phyloP scores from a whole-genome alignment of 2,797 vertebrate genomes.

The Melopsittacus undulatus region DNA sequence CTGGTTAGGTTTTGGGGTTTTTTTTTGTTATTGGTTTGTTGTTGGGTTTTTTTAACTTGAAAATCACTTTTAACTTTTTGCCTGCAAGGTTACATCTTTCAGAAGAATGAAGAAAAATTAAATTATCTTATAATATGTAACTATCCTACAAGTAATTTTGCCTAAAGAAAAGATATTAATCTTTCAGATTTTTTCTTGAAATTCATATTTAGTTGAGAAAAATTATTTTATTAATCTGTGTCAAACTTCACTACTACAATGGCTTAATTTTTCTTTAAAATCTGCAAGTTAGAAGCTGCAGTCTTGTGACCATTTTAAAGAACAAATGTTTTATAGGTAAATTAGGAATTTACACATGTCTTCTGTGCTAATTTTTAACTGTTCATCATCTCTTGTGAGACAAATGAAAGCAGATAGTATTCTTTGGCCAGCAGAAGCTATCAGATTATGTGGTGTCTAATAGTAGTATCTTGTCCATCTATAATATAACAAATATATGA shows the following conservation, averaged over 20 bases:
- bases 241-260: not conserved
- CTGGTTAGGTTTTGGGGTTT: accelerated
- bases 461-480: not conserved
- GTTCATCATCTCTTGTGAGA: not conserved
- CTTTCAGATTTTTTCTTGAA: not conserved
- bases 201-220: not conserved
- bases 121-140: not conserved
- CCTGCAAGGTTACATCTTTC: not conserved
- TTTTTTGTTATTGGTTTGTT: not conserved
- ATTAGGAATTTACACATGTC: not conserved
- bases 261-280: not conserved
- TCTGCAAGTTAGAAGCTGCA: not conserved
- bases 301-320: not conserved
- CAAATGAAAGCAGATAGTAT: not conserved
- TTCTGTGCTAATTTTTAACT: not conserved
- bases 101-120: not conserved
- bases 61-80: not conserved
- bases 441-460: not conserved
- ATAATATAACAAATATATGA: not conserved
- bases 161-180: not conserved
- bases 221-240: not conserved
- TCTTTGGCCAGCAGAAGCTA: not conserved
- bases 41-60: not conserved
- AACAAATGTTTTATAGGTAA: not conserved
- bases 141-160: not conserved